Percentiles rank a stretch among this genome's conserved stretches.
These are phyloP conservation scores for Drosophila neotestacea DNA, from an alignment of 2,888 invertebrate genomes.

Conservation along the genomic window DNA sequence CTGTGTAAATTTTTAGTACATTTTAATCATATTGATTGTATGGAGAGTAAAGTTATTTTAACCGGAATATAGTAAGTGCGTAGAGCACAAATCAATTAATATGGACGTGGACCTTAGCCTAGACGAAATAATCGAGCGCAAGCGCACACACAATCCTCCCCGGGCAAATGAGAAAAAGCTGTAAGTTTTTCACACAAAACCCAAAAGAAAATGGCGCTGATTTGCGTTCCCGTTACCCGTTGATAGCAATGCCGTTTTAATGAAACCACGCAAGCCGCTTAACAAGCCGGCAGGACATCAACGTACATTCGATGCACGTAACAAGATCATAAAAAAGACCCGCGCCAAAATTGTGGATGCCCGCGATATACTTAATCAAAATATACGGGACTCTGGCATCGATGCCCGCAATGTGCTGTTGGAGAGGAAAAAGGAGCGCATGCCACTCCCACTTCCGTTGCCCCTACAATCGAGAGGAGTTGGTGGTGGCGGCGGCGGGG, in stretches of 20 bases:
- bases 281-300: conserved; percentile 40
- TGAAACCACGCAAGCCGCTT: conserved; percentile 50
- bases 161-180: conserved; percentile 53
- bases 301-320: conserved; percentile 88
- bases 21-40: conserved; percentile 1
- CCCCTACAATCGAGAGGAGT: conserved; percentile 4
- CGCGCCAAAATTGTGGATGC: conserved; percentile 92
- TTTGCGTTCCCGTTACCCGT: not conserved
- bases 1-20: not conserved
- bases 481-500: not conserved
- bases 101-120: conserved; percentile 65
- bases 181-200: conserved; percentile 52
- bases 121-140: conserved; percentile 69
- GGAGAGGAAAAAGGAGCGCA: conserved; percentile 83
- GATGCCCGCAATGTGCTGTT: conserved; percentile 91
- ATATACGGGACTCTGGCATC: conserved; percentile 88
- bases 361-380: conserved; percentile 91
- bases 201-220: conserved; percentile 62
- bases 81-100: conserved; percentile 5
- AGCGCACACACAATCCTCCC: conserved; percentile 45
- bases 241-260: conserved; percentile 28
- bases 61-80: conserved; percentile 8
- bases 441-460: conserved; percentile 25
- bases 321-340: conserved; percentile 92
- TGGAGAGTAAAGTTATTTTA: not conserved